phyloP scores from a whole-genome alignment of 2,113 vertebrate species.

The Osmerus mordax region DNA sequence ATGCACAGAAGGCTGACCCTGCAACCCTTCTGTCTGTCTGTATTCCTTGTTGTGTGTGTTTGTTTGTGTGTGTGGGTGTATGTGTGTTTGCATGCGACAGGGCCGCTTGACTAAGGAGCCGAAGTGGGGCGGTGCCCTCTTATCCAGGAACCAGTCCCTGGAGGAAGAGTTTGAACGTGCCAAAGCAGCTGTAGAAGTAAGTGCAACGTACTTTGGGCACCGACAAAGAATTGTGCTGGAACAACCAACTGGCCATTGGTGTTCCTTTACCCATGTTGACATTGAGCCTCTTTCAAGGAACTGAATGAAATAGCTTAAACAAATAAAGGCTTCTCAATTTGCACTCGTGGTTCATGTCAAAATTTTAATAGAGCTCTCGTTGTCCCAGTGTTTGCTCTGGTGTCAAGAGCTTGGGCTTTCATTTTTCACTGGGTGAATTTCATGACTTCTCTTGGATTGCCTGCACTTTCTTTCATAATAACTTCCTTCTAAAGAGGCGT shows the following conservation, averaged over 20 bases:
- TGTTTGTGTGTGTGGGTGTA: slow-evolving; percentile 36
- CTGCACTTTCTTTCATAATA: no score
- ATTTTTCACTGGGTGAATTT: no score
- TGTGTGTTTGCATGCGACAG: slow-evolving; percentile 67
- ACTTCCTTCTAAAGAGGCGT: no score
- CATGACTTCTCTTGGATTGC: no score
- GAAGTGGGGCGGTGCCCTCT: slow-evolving; percentile 83
- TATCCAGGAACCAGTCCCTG: slow-evolving; percentile 94
- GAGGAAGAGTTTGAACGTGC: slow-evolving; percentile 99
- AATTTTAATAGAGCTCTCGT: no score
- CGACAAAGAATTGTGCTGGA: not conserved
- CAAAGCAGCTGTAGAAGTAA: slow-evolving; percentile 98
- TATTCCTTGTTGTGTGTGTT: slow-evolving; percentile 18
- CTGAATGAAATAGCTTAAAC: no score
- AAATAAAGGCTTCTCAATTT: no score
- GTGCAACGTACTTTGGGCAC: slow-evolving; percentile 2
- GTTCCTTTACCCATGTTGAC: not conserved
- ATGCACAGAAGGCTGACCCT: slow-evolving; percentile 60
- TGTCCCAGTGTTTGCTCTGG: no score
- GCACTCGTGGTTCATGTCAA: no score
- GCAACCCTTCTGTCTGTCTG: slow-evolving; percentile 39
- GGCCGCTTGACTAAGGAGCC: slow-evolving; percentile 85
- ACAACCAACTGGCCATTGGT: slow-evolving; percentile 29
- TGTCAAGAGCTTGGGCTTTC: no score
- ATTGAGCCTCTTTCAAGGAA: not conserved